A percentile compares a stretch with the other conserved stretches of the same genome.
phyloP scores from a whole-genome alignment of 2,113 vertebrate species.

The Sinocyclocheilus anshuiensis region DNA sequence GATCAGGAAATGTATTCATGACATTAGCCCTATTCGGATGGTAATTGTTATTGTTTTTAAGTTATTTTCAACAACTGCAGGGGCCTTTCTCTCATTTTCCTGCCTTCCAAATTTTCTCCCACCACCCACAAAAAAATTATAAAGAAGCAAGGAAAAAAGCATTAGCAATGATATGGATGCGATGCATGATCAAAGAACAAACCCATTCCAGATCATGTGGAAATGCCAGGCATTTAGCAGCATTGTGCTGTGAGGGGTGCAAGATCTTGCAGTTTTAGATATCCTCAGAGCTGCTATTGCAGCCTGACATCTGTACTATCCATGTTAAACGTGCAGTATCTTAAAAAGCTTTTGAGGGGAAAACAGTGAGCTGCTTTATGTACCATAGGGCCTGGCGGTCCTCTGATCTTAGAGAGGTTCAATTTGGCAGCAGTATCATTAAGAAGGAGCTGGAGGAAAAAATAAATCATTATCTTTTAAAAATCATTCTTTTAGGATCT shows the following conservation, averaged over 20 bases:
- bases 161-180: neutral
- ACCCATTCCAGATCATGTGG: neutral
- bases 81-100: too few relatives aligned
- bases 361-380: conserved; percentile 59
- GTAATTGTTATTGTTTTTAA: too few relatives aligned
- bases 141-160: neutral
- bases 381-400: conserved; percentile 80
- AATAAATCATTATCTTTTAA: neutral
- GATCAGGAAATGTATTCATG: too few relatives aligned
- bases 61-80: too few relatives aligned
- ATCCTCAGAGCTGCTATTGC: neutral
- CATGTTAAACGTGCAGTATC: conserved; percentile 5
- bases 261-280: neutral
- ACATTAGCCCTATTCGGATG: too few relatives aligned
- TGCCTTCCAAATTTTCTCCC: too few relatives aligned
- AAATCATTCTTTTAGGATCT: neutral
- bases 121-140: too few relatives aligned
- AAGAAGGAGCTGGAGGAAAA: conserved; percentile 73
- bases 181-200: neutral
- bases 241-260: neutral
- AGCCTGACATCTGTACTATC: neutral
- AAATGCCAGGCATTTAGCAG: neutral
- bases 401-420: conserved; percentile 79
- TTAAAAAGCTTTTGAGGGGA: conserved; percentile 5
- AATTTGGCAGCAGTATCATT: conserved; percentile 76